phyloP scores from a whole-genome alignment of 2,888 invertebrate genomes.

The Rhynchonema sp. region DNA sequence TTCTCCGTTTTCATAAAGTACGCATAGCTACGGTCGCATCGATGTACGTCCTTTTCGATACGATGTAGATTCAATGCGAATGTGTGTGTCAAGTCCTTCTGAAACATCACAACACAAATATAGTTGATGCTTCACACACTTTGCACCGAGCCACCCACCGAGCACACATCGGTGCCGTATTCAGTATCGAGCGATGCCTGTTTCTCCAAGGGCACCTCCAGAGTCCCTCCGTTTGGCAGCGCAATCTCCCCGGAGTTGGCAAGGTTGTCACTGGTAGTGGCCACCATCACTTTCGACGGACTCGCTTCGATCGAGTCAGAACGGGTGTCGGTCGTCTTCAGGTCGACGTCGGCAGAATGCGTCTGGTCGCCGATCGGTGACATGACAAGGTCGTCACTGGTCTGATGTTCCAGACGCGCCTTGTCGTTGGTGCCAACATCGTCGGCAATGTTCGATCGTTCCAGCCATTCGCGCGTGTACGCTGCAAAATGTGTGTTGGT shows the following conservation, averaged over 20 bases:
- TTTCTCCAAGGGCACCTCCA: no score
- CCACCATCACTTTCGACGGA: no score
- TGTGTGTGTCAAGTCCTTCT: slow-evolving; percentile 13
- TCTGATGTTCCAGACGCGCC: neutral
- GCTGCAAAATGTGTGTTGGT: neutral
- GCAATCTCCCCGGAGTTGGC: no score
- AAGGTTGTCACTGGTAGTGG: no score
- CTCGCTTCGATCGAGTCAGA: no score
- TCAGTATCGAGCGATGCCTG: no score
- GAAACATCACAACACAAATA: no score
- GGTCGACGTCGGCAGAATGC: neutral
- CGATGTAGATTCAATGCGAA: slow-evolving; percentile 67
- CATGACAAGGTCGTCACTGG: neutral
- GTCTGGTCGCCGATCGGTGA: neutral
- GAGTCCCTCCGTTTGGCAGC: no score
- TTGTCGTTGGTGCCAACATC: neutral
- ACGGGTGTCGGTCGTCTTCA: no score
- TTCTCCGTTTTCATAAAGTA: slow-evolving; percentile 66
- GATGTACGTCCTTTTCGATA: slow-evolving; percentile 85
- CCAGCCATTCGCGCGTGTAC: neutral
- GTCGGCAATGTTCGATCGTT: neutral
- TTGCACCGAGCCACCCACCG: no score
- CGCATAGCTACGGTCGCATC: slow-evolving; percentile 80
- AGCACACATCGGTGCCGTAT: no score
- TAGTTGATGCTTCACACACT: no score